Percentiles rank a stretch among this genome's conserved stretches.
These are phyloP conservation scores for Danio albolineatus DNA, from an alignment of 2,797 vertebrate genomes.

Conservation along the genomic window DNA sequence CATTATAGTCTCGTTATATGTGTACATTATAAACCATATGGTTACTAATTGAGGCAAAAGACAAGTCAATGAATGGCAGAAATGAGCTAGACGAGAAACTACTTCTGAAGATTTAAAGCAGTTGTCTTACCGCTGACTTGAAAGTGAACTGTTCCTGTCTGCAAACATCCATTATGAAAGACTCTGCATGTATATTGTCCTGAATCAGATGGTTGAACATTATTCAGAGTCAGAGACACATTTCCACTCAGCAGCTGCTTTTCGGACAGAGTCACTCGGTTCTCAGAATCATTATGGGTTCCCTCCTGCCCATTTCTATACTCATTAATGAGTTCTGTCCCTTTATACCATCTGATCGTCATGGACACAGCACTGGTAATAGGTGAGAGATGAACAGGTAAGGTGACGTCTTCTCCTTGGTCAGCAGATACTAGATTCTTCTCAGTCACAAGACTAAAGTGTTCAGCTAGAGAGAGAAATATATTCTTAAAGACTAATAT, in stretches of 20 bases:
- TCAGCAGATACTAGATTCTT: conserved; percentile 31
- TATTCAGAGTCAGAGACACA: conserved; percentile 47
- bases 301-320: conserved; percentile 15
- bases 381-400: conserved; percentile 49
- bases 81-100: background rate
- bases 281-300: conserved; percentile 8
- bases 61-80: background rate
- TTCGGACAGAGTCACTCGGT: conserved; percentile 21
- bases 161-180: background rate
- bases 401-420: conserved; percentile 33
- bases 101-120: background rate
- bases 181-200: conserved; percentile 25
- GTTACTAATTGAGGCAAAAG: too few relatives aligned
- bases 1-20: too few relatives aligned
- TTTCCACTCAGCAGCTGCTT: conserved; percentile 49
- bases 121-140: background rate
- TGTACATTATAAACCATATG: too few relatives aligned
- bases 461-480: background rate
- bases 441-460: conserved; percentile 18
- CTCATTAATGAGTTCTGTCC: conserved; percentile 37
- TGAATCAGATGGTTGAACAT: conserved; percentile 25
- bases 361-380: conserved; percentile 41
- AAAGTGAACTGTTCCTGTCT: background rate
- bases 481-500: background rate
- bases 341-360: conserved; percentile 53